Evolutionary conservation across 2,113 vertebrate species (phyloP).

Genomic region (Corythornis vintsioides): DNA sequence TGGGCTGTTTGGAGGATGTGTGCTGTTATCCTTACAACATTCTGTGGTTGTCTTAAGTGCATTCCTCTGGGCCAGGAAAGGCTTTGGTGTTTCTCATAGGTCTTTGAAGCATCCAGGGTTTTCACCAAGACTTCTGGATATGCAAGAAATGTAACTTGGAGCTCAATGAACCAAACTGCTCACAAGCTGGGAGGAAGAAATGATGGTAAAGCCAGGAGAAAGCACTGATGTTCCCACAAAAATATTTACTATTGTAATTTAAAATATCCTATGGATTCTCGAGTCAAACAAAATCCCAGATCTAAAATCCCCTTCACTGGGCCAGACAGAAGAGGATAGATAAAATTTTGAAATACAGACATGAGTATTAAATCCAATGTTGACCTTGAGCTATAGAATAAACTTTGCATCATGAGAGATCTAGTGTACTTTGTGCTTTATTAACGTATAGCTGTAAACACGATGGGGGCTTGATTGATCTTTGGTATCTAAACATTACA

Average conservation of each 20-base stretch:
- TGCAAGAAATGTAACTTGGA: background rate
- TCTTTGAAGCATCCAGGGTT: background rate
- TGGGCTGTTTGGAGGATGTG: background rate
- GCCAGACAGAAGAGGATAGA: background rate
- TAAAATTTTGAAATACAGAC: background rate
- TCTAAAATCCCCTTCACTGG: background rate
- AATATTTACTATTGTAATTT: background rate
- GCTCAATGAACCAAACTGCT: background rate
- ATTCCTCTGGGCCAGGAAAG: background rate
- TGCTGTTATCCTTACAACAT: rapidly evolving
- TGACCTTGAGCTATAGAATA: conserved; percentile 53
- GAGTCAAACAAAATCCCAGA: background rate
- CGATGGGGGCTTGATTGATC: conserved; percentile 53
- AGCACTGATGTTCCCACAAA: background rate
- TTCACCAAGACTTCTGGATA: background rate
- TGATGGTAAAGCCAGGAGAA: background rate
- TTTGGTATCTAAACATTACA: conserved; percentile 61
- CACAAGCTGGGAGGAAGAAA: background rate
- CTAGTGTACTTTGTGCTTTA: conserved; percentile 19
- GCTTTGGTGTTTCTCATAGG: background rate
- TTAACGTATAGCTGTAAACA: conserved; percentile 49
- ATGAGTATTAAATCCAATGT: background rate
- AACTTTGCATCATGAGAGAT: background rate
- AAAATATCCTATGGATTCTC: background rate
- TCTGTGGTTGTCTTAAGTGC: background rate